These are phyloP conservation scores for Xenentodon cancila DNA, from an alignment of 2,797 vertebrate species.

Conservation along the genomic window DNA sequence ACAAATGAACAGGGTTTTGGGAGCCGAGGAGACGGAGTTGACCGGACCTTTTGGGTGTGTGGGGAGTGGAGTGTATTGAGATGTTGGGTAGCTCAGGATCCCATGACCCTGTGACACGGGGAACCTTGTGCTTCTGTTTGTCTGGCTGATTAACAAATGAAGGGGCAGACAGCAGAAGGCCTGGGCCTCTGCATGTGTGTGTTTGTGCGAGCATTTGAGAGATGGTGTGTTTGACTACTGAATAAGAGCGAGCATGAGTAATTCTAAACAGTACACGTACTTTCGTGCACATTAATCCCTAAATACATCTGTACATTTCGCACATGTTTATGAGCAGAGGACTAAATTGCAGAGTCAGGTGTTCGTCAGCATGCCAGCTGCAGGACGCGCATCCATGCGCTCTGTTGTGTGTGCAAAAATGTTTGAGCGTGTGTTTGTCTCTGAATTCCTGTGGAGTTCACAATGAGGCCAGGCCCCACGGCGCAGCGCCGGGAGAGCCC, in stretches of 20 bases:
- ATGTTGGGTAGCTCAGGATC: constrained; percentile 59
- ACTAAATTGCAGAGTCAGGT: constrained; percentile 47
- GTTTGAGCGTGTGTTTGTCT: constrained; percentile 67
- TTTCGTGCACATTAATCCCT: constrained; percentile 25
- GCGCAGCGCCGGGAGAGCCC: constrained; percentile 79
- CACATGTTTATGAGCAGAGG: constrained; percentile 8
- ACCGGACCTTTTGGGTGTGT: constrained; percentile 10
- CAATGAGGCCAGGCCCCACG: constrained; percentile 80
- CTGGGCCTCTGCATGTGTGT: constrained; percentile 28
- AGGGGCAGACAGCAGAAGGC: constrained; percentile 64
- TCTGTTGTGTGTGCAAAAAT: constrained; percentile 22
- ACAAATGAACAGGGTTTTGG: constrained; percentile 39
- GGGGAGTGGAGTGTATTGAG: constrained; percentile 18
- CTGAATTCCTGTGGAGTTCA: constrained; percentile 85
- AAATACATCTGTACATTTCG: not conserved
- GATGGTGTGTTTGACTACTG: constrained; percentile 13
- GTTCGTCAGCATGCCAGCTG: constrained; percentile 21
- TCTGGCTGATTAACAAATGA: constrained; percentile 82
- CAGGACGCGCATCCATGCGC: constrained; percentile 19
- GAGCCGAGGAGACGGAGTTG: constrained; percentile 32
- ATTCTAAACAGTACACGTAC: constrained; percentile 7
- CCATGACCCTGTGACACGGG: constrained; percentile 75
- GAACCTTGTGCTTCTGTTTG: constrained; percentile 82
- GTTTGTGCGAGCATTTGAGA: constrained; percentile 29
- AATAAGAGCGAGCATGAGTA: constrained; percentile 10